These are phyloP conservation scores for Wasmannia auropunctata DNA, from an alignment of 1,140 invertebrate genomes.

Conservation along the genomic window DNA sequence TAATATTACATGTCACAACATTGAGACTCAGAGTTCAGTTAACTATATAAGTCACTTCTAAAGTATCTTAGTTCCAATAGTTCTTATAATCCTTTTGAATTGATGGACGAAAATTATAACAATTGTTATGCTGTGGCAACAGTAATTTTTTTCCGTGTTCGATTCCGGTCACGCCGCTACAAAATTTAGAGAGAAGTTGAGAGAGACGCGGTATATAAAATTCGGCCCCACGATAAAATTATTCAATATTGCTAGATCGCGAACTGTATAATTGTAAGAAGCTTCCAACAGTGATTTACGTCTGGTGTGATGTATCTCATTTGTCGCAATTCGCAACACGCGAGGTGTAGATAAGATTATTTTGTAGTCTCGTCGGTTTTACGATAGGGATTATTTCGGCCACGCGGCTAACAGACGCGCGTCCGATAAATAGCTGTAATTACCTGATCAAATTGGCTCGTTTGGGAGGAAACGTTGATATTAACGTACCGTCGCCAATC, in stretches of 20 bases:
- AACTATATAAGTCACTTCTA: too few species aligned
- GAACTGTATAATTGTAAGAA: not conserved
- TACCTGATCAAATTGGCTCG: not conserved
- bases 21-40: too few species aligned
- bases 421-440: not conserved
- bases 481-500: not conserved
- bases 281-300: not conserved
- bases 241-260: not conserved
- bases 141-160: too few species aligned
- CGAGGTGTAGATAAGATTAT: slow-evolving; percentile 13
- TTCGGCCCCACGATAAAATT: not conserved
- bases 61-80: too few species aligned
- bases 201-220: not conserved
- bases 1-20: too few species aligned
- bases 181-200: too few species aligned
- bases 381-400: slow-evolving; percentile 13
- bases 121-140: too few species aligned
- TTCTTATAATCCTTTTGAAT: too few species aligned
- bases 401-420: not conserved
- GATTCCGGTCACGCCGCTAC: too few species aligned
- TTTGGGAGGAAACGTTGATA: not conserved
- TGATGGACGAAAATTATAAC: too few species aligned
- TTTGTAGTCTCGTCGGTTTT: not conserved
- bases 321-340: not conserved
- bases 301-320: not conserved